These are phyloP conservation scores for Chloropsis hardwickii DNA, from an alignment of 2,113 vertebrate species.

Conservation along the genomic window DNA sequence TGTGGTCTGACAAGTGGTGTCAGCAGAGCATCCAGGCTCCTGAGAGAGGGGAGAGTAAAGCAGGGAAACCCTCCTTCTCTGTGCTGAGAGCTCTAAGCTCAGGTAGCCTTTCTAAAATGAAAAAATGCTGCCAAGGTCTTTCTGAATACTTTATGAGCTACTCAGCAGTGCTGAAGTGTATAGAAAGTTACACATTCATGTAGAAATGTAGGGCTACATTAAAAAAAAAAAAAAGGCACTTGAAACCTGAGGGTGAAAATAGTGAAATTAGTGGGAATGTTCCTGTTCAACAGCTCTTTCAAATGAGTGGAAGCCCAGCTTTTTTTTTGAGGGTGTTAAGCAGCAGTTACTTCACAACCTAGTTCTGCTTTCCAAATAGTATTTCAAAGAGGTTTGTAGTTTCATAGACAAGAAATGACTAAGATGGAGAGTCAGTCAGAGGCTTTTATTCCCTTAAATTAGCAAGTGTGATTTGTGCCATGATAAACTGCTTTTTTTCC, in stretches of 20 bases:
- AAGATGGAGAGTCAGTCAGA: not conserved
- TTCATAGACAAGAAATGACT: not conserved
- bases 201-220: not conserved
- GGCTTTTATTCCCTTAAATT: not conserved
- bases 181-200: not conserved
- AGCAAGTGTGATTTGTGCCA: not conserved
- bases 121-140: not conserved
- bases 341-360: not conserved
- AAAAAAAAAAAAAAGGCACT: not conserved
- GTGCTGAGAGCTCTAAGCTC: not conserved
- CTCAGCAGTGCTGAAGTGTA: not conserved
- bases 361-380: not conserved
- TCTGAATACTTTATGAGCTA: not conserved
- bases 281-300: not conserved
- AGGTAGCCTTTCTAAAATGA: not conserved
- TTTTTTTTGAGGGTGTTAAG: not conserved
- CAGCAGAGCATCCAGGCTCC: not conserved
- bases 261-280: not conserved
- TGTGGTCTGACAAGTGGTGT: not conserved
- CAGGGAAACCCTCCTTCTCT: not conserved
- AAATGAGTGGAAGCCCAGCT: not conserved
- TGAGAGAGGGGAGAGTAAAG: not conserved
- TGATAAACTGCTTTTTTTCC: not conserved
- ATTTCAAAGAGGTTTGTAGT: not conserved
- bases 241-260: not conserved